phyloP scores from a whole-genome alignment of 2,797 vertebrate genomes.

The Phrynocephalus guinanensis region DNA sequence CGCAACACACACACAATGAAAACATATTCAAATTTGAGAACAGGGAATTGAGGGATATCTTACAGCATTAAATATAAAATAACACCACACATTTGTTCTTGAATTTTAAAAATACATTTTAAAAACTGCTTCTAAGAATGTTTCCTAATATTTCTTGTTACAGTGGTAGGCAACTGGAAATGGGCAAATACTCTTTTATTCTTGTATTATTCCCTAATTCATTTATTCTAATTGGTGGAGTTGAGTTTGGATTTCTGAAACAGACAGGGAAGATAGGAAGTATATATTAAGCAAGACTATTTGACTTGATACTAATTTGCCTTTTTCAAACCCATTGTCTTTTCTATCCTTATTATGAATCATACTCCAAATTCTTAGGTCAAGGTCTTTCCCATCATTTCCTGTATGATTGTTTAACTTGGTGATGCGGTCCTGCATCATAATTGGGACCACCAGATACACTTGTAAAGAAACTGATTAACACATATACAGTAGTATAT shows the following conservation, averaged over 20 bases:
- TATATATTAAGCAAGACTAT: background rate
- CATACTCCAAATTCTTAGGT: background rate
- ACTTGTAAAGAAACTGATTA: slow-evolving; percentile 12
- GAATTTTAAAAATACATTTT: background rate
- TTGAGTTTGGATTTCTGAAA: slow-evolving; percentile 5
- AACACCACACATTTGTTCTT: background rate
- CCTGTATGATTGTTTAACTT: background rate
- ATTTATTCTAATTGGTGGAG: background rate
- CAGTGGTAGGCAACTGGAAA: background rate
- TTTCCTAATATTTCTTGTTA: background rate
- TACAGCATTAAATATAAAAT: background rate
- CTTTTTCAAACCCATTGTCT: too few relatives aligned
- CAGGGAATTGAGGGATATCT: too few relatives aligned
- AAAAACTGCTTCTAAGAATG: background rate
- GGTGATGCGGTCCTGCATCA: background rate
- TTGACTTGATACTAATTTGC: background rate
- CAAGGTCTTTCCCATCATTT: background rate
- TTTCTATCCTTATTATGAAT: background rate
- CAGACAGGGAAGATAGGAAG: background rate
- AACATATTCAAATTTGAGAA: too few relatives aligned
- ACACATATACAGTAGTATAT: background rate
- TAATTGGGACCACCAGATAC: background rate
- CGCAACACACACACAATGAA: too few relatives aligned
- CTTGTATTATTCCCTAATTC: background rate
- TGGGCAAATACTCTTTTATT: background rate